Percentiles rank a stretch among this genome's conserved stretches.
Evolutionary conservation across 2,888 invertebrate species (phyloP).

Genomic region (Eledone cirrhosa): DNA sequence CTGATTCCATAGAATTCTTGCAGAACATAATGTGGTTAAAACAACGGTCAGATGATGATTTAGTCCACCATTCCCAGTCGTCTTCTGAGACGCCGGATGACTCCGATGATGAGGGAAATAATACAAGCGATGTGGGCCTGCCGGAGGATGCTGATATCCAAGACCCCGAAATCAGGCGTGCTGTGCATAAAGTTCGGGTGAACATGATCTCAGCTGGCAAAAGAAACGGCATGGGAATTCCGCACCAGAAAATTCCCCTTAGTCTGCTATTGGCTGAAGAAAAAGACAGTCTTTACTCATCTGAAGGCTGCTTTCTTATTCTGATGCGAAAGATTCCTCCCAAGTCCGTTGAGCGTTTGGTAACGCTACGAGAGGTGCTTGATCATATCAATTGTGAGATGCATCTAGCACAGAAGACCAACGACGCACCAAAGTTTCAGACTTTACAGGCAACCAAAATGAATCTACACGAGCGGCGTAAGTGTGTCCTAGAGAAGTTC

Average conservation of each 20-base stretch:
- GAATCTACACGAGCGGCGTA: neutral
- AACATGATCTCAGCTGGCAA: neutral
- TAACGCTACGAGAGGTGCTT: neutral
- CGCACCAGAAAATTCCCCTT: slow-evolving; percentile 11
- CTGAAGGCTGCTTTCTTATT: slow-evolving; percentile 11
- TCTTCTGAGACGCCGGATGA: neutral
- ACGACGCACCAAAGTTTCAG: neutral
- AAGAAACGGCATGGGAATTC: slow-evolving; percentile 2
- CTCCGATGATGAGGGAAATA: neutral
- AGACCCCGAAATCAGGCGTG: neutral
- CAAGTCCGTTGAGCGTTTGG: slow-evolving; percentile 1
- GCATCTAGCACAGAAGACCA: neutral
- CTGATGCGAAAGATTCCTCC: slow-evolving; percentile 19
- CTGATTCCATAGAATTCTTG: neutral
- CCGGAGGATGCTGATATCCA: neutral
- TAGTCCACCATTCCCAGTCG: neutral
- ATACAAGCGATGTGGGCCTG: neutral
- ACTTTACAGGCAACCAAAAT: slow-evolving; percentile 9
- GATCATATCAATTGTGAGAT: neutral
- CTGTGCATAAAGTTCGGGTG: neutral
- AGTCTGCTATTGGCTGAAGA: slow-evolving; percentile 21
- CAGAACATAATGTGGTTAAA: slow-evolving; percentile 10
- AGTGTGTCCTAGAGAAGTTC: slow-evolving; percentile 6
- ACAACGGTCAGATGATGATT: neutral
- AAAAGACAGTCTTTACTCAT: slow-evolving; percentile 14